Evolutionary conservation across 2,113 vertebrate genomes (phyloP).

Genomic region (Bos javanicus): DNA sequence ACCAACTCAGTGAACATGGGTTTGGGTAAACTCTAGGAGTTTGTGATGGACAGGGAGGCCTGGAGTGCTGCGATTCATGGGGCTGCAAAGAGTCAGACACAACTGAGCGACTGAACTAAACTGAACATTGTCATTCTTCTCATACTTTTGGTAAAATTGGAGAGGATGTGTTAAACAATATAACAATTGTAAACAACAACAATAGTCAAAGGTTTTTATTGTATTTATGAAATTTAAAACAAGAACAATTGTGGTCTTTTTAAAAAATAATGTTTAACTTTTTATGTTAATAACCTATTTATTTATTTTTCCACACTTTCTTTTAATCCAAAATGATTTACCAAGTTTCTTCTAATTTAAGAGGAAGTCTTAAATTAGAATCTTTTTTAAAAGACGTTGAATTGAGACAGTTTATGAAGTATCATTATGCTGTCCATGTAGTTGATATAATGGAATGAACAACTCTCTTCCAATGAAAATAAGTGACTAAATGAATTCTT

Average conservation of each 20-base stretch:
- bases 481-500: neutral
- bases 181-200: neutral
- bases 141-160: neutral
- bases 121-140: neutral
- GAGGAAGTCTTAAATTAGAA: neutral
- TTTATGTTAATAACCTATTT: neutral
- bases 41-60: no score
- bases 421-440: neutral
- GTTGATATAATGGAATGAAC: neutral
- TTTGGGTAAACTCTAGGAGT: no score
- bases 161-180: neutral
- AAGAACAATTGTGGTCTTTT: neutral
- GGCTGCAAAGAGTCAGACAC: accelerated
- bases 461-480: neutral
- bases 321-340: neutral
- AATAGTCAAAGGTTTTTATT: neutral
- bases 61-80: no score
- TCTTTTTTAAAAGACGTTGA: neutral
- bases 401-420: neutral
- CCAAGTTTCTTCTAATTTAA: neutral
- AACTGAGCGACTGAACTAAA: no score
- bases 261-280: neutral
- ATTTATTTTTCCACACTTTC: neutral
- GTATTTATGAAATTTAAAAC: neutral
- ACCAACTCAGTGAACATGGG: no score